These are phyloP conservation scores for Calliphora vomitoria DNA, from an alignment of 2,888 invertebrate species.

Conservation along the genomic window DNA sequence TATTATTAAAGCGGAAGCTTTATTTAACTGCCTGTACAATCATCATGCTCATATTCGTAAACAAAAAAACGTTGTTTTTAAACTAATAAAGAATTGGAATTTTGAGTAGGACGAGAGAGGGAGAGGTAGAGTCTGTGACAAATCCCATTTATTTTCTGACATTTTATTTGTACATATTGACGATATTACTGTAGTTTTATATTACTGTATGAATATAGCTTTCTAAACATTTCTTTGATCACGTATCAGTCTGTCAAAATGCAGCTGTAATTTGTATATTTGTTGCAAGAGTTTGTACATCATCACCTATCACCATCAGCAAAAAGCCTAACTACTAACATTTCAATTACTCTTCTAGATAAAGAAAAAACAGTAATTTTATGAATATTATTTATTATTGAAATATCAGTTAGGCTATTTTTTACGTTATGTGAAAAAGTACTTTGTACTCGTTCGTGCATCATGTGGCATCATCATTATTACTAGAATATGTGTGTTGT, in stretches of 20 bases:
- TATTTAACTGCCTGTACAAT: slow-evolving; percentile 17
- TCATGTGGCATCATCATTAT: neutral
- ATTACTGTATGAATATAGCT: slow-evolving; percentile 8
- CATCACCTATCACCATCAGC: too few relatives aligned
- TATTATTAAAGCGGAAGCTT: slow-evolving; percentile 37
- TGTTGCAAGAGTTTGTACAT: neutral
- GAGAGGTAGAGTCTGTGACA: neutral
- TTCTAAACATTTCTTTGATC: neutral
- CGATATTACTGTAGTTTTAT: slow-evolving; percentile 11
- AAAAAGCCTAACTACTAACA: too few relatives aligned
- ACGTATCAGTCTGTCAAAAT: neutral
- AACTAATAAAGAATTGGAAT: neutral
- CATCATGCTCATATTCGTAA: neutral
- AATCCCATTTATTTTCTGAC: slow-evolving; percentile 18
- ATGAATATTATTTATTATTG: too few relatives aligned
- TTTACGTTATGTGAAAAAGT: neutral
- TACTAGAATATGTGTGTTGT: neutral
- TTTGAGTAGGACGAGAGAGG: neutral
- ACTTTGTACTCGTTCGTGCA: neutral
- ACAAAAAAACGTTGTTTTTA: slow-evolving; percentile 1
- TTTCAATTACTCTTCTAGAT: too few relatives aligned
- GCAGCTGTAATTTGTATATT: slow-evolving; percentile 19
- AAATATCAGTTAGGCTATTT: too few relatives aligned
- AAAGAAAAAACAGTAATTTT: too few relatives aligned
- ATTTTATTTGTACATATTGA: neutral